phyloP scores from a whole-genome alignment of 2,797 vertebrate species.

The Acrossocheilus fasciatus region DNA sequence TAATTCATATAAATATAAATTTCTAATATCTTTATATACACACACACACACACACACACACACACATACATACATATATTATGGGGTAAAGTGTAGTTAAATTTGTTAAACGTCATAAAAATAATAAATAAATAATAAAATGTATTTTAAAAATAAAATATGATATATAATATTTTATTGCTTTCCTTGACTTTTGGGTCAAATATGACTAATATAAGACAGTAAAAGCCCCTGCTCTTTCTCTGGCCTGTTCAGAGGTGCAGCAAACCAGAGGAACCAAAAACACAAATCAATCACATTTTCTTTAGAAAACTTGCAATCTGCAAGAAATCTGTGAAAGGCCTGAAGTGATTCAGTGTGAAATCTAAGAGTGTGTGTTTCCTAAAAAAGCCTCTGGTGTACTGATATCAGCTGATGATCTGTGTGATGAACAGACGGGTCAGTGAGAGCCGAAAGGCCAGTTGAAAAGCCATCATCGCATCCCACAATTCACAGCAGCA shows the following conservation, averaged over 20 bases:
- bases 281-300: background rate
- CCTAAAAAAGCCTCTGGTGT: constrained; percentile 23
- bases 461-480: constrained; percentile 5
- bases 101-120: too few species aligned
- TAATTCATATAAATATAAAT: too few species aligned
- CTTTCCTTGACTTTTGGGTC: background rate
- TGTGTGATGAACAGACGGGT: background rate
- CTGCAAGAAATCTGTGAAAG: background rate
- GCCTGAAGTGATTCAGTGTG: background rate
- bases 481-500: constrained; percentile 40
- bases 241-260: background rate
- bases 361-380: background rate
- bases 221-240: background rate
- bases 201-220: background rate
- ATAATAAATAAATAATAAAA: too few species aligned
- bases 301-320: background rate
- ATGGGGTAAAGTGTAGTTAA: too few species aligned
- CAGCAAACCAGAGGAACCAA: background rate
- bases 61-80: too few species aligned
- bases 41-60: too few species aligned
- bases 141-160: too few species aligned
- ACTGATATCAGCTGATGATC: background rate
- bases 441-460: background rate
- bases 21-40: too few species aligned
- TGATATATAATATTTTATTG: background rate